phyloP scores from a whole-genome alignment of 2,888 invertebrate species.

The Anagyrus pseudococci region DNA sequence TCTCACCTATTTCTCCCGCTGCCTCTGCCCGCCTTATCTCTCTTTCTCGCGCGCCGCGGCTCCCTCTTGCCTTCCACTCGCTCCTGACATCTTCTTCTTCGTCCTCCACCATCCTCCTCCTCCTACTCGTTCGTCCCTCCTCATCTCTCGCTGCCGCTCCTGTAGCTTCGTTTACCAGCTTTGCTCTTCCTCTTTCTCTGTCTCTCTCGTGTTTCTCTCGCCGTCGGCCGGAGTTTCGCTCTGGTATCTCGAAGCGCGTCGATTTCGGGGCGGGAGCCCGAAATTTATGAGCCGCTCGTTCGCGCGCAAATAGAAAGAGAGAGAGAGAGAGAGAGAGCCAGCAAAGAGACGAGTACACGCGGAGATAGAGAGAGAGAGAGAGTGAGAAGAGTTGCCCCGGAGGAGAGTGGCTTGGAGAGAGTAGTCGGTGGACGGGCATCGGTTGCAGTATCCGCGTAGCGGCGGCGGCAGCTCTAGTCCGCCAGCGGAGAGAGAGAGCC shows the following conservation, averaged over 20 bases:
- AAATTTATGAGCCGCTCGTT: slow-evolving; percentile 44
- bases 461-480: neutral
- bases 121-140: too few species aligned
- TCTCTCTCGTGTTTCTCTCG: slow-evolving; percentile 1
- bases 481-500: slow-evolving; percentile 4
- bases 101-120: too few species aligned
- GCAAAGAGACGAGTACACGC: too few species aligned
- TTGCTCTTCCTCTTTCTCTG: neutral
- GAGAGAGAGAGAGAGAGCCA: slow-evolving; percentile 39
- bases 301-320: slow-evolving; percentile 35
- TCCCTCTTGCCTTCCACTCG: neutral
- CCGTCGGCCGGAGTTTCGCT: slow-evolving; percentile 4
- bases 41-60: neutral
- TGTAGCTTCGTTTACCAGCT: neutral
- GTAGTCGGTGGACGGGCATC: slow-evolving; percentile 1
- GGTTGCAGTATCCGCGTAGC: neutral
- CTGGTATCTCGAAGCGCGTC: slow-evolving; percentile 41
- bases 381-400: too few species aligned
- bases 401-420: too few species aligned
- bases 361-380: slow-evolving; percentile 39
- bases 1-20: slow-evolving; percentile 35
- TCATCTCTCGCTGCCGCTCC: neutral
- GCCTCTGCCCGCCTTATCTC: slow-evolving; percentile 5
- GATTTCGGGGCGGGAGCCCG: slow-evolving; percentile 41
- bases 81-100: slow-evolving; percentile 7